These are phyloP conservation scores for roundworm (Caenorhabditis elegans) DNA, from an alignment of 1,140 invertebrate genomes.

Conservation along the genomic window DNA sequence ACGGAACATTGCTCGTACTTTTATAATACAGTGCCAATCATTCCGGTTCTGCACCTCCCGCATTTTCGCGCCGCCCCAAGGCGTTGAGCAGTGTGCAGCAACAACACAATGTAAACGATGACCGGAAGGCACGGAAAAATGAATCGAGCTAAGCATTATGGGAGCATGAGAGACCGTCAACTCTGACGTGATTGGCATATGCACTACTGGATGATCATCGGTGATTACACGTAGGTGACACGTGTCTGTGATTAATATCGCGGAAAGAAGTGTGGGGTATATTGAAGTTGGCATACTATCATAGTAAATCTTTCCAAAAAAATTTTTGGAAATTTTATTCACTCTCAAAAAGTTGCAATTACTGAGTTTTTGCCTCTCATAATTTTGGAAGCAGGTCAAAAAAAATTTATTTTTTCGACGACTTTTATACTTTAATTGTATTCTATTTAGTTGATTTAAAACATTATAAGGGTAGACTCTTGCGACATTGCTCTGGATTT, in stretches of 20 bases:
- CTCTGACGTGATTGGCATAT: conserved; percentile 13
- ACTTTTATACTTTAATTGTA: no score
- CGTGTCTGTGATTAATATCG: not conserved
- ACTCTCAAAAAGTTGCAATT: no score
- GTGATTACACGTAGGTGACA: not conserved
- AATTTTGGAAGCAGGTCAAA: no score
- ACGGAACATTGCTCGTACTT: conserved; percentile 20
- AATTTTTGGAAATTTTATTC: no score
- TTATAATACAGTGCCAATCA: conserved; percentile 28
- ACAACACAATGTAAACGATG: conserved; percentile 33
- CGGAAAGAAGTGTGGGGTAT: no score
- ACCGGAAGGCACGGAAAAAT: conserved; percentile 11
- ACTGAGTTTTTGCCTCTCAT: no score
- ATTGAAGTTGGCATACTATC: no score
- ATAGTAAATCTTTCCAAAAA: no score
- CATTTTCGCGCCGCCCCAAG: conserved; percentile 25
- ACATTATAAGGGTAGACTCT: no score
- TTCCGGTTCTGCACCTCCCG: conserved; percentile 9
- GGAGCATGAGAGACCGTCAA: not conserved
- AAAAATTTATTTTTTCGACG: no score
- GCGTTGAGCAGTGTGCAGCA: not conserved
- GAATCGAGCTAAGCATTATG: not conserved
- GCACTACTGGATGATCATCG: not conserved
- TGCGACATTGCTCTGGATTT: no score
- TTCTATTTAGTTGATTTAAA: no score